Evolutionary conservation across 2,797 vertebrate genomes (phyloP), one percentile per base, ranked within the genome.

Genomic region (Phataginus tetradactyla): DNA sequence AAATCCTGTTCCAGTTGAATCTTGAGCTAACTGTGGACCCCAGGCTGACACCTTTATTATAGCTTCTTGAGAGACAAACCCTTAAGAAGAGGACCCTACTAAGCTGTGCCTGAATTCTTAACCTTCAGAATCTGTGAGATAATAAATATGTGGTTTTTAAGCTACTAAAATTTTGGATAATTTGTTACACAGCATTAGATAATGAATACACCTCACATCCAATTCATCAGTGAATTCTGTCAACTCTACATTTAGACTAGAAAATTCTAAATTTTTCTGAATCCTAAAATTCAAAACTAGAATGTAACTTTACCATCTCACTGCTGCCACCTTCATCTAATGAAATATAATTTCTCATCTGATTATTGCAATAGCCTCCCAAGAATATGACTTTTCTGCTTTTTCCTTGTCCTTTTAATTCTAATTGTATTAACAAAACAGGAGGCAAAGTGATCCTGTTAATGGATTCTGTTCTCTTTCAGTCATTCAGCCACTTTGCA

Each of bases 181-280:
- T 69, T 77, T 69, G 74, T 69, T 57, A 81, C 1, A 9, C 6
- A 74, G 59, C 27, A 63, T 64, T 86, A 92, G 49, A 71, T 68
- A 80, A 42, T 6, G 3, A 57, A 64, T 57, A 42, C 1, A 53
- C 32, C 37, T 91, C 13, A 64, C 13, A 42, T 42, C 11, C n/a
- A 74, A 12, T 68, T 93, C 53, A 57, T 7, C 10, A 57, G 17
- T 53, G 66, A 45, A 39, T 20, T 79, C 72, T 57, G 27, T 78
- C 13, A 4, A 11, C 4, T 78, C 5, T 61, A 25, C 55, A 86
- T 83, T 93, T 45, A 71, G n/a, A 87, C 75, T 15, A 59, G n/a
- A 80, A 79, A 61, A 66, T 74, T 69, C 37, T 79, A 20, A 85
- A 84, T 49, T 53, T 25, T 89, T 83, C 61, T 94, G 18, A 96